Conservation (phyloP, 2,797 vertebrate genomes). For the Lates japonicus region DNA sequence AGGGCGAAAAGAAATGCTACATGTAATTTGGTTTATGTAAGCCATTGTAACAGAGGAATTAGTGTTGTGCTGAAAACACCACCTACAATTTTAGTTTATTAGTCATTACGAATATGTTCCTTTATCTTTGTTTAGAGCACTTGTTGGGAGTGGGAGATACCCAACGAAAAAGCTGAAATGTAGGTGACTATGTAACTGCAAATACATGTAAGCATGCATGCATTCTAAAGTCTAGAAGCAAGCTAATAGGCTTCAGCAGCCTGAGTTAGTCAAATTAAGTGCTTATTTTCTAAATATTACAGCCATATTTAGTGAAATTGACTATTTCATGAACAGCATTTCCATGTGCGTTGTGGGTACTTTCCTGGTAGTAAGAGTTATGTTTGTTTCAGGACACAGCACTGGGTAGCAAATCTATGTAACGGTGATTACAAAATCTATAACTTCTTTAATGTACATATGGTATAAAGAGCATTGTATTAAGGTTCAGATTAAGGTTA, state of each 20-base stretch:
- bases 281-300: not conserved
- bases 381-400: slow-evolving; percentile 15
- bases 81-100: not conserved
- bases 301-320: not conserved
- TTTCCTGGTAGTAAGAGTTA: not conserved
- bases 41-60: slow-evolving; percentile 13
- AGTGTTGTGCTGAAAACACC: slow-evolving; percentile 1
- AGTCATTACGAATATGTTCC: not conserved
- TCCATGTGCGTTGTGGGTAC: not conserved
- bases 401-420: not conserved
- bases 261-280: not conserved
- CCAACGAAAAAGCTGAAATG: not conserved
- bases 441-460: not conserved
- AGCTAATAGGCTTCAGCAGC: not conserved
- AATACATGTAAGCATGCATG: not conserved
- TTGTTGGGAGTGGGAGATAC: not conserved
- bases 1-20: not conserved
- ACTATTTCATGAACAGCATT: not conserved
- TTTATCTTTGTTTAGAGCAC: slow-evolving; percentile 2
- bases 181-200: not conserved
- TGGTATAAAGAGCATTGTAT: not conserved
- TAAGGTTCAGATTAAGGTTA: not conserved
- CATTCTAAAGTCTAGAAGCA: not conserved
- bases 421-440: not conserved
- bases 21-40: slow-evolving; percentile 6